phyloP scores from a whole-genome alignment of 2,888 invertebrate genomes.

The Tachina grossa region DNA sequence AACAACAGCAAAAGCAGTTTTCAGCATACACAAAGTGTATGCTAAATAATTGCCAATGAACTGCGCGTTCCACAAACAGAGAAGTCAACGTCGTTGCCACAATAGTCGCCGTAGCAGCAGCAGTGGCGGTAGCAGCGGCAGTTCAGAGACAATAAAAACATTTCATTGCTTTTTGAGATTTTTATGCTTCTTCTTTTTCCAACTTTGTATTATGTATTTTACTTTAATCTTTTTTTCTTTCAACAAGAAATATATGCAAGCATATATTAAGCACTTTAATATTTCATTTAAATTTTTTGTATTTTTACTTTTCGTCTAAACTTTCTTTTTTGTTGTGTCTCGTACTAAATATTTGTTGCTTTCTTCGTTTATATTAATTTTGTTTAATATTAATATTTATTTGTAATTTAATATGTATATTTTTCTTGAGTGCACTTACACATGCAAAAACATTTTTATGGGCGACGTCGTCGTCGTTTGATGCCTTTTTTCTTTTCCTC shows the following conservation, averaged over 20 bases:
- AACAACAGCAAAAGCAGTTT: constrained; percentile 16
- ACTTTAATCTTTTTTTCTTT: constrained; percentile 15
- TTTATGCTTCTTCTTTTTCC: constrained; percentile 34
- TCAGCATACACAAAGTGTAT: constrained; percentile 55
- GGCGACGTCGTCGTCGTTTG: constrained; percentile 68
- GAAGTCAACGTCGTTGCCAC: constrained; percentile 11
- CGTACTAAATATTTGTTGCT: constrained; percentile 15
- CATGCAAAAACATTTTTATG: constrained; percentile 56
- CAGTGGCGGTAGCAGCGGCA: constrained; percentile 34
- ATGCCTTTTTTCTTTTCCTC: constrained; percentile 48
- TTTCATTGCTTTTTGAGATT: constrained; percentile 41
- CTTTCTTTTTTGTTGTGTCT: constrained; percentile 20
- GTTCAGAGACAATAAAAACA: constrained; percentile 61
- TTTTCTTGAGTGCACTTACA: constrained; percentile 42
- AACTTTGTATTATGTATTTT: constrained; percentile 1
- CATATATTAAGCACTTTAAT: constrained; percentile 8
- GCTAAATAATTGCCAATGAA: constrained; percentile 65
- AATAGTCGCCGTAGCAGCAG: constrained; percentile 1
- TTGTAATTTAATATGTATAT: constrained; percentile 58
- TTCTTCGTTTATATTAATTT: constrained; percentile 15
- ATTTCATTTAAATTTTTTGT: neutral
- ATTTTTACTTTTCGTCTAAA: constrained; percentile 10
- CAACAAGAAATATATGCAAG: neutral
- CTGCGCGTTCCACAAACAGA: constrained; percentile 65
- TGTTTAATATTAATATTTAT: constrained; percentile 38